Evolutionary conservation across 2,113 vertebrate species (phyloP).

Genomic region (Pomatorhinus ruficollis): DNA sequence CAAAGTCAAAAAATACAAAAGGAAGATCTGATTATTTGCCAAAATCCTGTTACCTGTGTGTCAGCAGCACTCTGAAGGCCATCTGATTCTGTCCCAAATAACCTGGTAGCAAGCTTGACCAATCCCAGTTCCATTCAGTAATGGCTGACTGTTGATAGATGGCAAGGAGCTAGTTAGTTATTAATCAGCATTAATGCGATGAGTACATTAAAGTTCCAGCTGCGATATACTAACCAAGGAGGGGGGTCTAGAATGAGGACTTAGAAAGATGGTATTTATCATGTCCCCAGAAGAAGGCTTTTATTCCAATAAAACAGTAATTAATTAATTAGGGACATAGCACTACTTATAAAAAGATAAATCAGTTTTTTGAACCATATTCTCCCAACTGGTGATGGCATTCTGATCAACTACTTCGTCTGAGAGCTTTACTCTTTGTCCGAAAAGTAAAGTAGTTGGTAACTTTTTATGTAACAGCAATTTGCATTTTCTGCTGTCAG

Average conservation of each 20-base stretch:
- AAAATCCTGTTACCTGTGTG: slow-evolving; percentile 86
- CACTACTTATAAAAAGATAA: slow-evolving; percentile 94
- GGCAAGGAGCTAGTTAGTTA: slow-evolving; percentile 87
- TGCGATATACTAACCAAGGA: slow-evolving; percentile 88
- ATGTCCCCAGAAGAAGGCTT: slow-evolving; percentile 87
- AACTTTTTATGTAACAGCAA: slow-evolving; percentile 19
- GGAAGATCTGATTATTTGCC: not conserved
- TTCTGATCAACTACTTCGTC: slow-evolving; percentile 69
- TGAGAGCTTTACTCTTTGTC: slow-evolving; percentile 63
- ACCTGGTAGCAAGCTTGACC: slow-evolving; percentile 86
- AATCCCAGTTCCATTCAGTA: slow-evolving; percentile 89
- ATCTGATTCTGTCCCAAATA: slow-evolving; percentile 82
- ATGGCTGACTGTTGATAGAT: slow-evolving; percentile 90
- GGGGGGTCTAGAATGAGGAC: slow-evolving; percentile 80
- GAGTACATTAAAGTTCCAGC: slow-evolving; percentile 92
- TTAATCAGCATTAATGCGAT: slow-evolving; percentile 96
- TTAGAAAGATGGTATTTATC: slow-evolving; percentile 86
- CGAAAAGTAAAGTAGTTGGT: slow-evolving; percentile 65
- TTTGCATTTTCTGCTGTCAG: slow-evolving; percentile 22
- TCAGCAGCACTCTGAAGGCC: slow-evolving; percentile 88
- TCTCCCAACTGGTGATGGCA: slow-evolving; percentile 81
- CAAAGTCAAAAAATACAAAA: not conserved
- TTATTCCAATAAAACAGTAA: slow-evolving; percentile 92
- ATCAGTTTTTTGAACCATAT: slow-evolving; percentile 86
- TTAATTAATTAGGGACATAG: slow-evolving; percentile 92